phyloP scores from a whole-genome alignment of 2,113 vertebrate species.

The Cochlearius cochlearius region DNA sequence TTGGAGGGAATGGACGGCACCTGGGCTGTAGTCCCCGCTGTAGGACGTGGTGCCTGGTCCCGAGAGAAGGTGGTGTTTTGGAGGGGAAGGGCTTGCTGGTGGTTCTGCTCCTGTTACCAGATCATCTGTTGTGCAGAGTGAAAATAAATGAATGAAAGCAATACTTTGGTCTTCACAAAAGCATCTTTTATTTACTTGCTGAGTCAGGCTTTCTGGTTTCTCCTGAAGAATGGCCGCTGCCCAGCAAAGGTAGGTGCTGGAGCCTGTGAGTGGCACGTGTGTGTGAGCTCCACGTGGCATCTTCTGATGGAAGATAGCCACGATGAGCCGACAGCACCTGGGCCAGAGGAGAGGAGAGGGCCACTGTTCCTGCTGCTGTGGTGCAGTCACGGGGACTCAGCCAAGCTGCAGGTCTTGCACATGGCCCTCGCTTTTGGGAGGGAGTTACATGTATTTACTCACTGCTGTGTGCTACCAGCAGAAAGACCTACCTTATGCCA shows the following conservation, averaged over 20 bases:
- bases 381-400: background rate
- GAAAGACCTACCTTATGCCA: background rate
- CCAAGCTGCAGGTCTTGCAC: background rate
- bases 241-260: constrained; percentile 44
- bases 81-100: background rate
- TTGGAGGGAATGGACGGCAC: background rate
- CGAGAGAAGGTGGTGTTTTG: background rate
- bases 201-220: constrained; percentile 24
- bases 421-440: background rate
- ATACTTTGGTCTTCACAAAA: constrained; percentile 34
- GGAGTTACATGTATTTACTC: background rate
- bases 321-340: constrained; percentile 36
- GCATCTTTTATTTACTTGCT: background rate
- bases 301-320: constrained; percentile 55
- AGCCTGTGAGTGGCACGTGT: background rate
- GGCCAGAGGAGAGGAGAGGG: constrained; percentile 24
- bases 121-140: background rate
- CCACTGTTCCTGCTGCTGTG: background rate
- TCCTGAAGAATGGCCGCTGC: constrained; percentile 51
- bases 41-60: background rate
- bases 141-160: constrained; percentile 36
- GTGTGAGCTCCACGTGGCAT: constrained; percentile 16
- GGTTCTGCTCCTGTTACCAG: background rate
- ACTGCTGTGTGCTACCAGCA: background rate
- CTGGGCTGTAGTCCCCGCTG: background rate